These are phyloP conservation scores for Anableps anableps DNA, from an alignment of 2,797 vertebrate species.

Conservation along the genomic window DNA sequence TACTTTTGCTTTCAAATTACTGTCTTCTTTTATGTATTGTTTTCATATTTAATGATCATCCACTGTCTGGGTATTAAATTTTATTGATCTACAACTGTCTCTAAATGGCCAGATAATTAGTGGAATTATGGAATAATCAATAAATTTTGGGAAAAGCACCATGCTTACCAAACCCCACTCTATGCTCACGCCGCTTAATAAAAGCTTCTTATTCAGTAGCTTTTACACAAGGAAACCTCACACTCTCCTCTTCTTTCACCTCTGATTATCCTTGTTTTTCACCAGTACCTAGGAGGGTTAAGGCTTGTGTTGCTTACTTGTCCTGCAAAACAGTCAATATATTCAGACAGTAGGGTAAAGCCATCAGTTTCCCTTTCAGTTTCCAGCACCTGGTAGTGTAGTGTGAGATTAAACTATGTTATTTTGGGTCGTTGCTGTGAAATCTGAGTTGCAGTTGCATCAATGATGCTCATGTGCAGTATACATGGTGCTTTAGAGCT, in stretches of 20 bases:
- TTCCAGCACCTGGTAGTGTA: neutral
- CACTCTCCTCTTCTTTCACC: neutral
- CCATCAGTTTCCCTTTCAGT: neutral
- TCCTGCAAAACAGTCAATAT: neutral
- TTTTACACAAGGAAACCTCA: neutral
- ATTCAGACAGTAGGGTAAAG: neutral
- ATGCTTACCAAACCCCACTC: neutral
- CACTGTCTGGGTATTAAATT: neutral
- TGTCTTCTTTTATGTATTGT: neutral
- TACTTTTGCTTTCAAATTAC: neutral
- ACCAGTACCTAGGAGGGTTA: neutral
- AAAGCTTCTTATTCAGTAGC: neutral
- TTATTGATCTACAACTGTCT: neutral
- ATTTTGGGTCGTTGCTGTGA: neutral
- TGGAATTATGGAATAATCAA: neutral
- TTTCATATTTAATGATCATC: neutral
- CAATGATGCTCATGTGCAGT: neutral
- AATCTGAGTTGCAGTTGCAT: neutral
- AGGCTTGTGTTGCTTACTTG: neutral
- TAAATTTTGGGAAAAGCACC: neutral
- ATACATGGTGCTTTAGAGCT: neutral
- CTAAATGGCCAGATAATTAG: neutral
- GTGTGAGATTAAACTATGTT: neutral
- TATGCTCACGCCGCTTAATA: neutral
- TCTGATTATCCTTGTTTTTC: neutral